phyloP scores from a whole-genome alignment of 2,888 invertebrate genomes.

The Drosophila anomalipes region DNA sequence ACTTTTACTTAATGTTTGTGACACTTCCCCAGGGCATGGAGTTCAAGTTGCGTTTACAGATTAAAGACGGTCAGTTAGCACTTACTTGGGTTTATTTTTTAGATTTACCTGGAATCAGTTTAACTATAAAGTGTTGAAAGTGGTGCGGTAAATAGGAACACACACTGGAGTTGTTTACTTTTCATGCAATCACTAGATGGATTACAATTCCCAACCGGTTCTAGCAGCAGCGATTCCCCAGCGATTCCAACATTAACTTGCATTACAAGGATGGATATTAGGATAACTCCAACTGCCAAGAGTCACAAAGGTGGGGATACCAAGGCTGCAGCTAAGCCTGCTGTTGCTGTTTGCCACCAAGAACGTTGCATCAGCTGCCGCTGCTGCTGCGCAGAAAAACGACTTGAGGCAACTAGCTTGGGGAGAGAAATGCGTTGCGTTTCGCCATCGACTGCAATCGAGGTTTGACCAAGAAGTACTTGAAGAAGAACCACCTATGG shows the following conservation, averaged over 20 bases:
- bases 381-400: no score
- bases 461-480: constrained; percentile 92
- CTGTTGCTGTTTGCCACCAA: neutral
- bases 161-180: neutral
- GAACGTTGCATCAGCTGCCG: neutral
- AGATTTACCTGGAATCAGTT: constrained; percentile 22
- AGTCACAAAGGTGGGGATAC: neutral
- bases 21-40: constrained; percentile 38
- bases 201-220: constrained; percentile 4
- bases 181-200: neutral
- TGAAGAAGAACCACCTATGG: constrained; percentile 99
- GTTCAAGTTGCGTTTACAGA: constrained; percentile 49
- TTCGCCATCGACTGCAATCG: no score
- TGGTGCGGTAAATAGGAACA: neutral
- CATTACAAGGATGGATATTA: neutral
- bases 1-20: constrained; percentile 44
- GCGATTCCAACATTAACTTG: neutral
- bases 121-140: neutral
- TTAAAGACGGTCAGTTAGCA: constrained; percentile 26
- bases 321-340: no score
- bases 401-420: no score
- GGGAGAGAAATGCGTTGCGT: no score
- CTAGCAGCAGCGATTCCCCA: neutral
- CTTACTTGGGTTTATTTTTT: constrained; percentile 5
- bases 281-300: neutral